Percentiles rank a stretch among this genome's conserved stretches.
These are phyloP conservation scores for Aethes cnicana DNA, from an alignment of 2,888 invertebrate species.

Conservation along the genomic window DNA sequence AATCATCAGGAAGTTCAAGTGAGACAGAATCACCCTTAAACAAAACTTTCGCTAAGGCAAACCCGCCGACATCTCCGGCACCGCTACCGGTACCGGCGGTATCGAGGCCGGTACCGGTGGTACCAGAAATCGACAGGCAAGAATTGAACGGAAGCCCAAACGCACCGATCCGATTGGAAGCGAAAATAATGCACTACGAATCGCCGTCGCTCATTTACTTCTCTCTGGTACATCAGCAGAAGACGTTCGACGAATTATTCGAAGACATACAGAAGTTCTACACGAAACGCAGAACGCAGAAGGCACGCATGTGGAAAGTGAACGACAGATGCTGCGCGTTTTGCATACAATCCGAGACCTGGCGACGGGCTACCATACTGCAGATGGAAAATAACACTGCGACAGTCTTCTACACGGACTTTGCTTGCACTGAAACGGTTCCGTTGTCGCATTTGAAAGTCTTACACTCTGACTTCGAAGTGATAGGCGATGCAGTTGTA, in stretches of 20 bases:
- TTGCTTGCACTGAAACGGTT: conserved; percentile 66
- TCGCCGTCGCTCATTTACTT: conserved; percentile 78
- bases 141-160: neutral
- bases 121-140: neutral
- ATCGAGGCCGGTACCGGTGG: too few relatives aligned
- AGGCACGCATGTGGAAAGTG: conserved; percentile 50
- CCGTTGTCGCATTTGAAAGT: conserved; percentile 60
- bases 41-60: too few relatives aligned
- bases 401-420: conserved; percentile 82
- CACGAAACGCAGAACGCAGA: conserved; percentile 30
- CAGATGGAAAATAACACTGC: conserved; percentile 32
- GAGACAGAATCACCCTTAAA: too few relatives aligned
- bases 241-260: conserved; percentile 53
- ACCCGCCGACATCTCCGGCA: neutral
- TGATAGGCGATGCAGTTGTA: conserved; percentile 68
- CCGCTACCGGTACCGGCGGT: too few relatives aligned
- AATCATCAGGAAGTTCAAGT: too few relatives aligned
- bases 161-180: conserved; percentile 6
- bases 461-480: conserved; percentile 62
- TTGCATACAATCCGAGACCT: conserved; percentile 60
- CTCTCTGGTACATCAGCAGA: conserved; percentile 49
- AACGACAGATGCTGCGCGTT: conserved; percentile 53
- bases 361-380: conserved; percentile 75
- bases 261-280: conserved; percentile 66
- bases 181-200: conserved; percentile 46